phyloP scores from a whole-genome alignment of 2,113 vertebrate species.

The Corythoichthys intestinalis region DNA sequence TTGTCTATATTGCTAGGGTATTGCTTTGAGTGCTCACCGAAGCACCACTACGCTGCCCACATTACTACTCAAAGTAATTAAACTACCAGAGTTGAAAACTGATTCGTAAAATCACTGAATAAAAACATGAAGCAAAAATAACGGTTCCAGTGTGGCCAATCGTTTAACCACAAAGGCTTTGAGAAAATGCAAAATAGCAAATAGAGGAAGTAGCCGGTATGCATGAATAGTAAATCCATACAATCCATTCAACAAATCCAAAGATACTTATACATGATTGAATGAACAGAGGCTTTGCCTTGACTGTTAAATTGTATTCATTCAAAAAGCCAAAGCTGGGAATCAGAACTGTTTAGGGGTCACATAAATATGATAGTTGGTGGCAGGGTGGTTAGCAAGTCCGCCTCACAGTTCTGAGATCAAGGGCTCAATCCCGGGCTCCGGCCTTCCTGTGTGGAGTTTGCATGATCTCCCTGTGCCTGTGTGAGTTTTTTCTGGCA shows the following conservation, averaged over 20 bases:
- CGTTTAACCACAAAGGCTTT: not conserved
- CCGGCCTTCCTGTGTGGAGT: no score
- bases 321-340: conserved; percentile 2
- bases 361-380: not conserved
- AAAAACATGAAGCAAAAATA: not conserved
- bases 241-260: conserved; percentile 3
- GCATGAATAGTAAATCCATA: not conserved
- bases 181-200: not conserved
- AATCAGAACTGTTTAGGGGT: not conserved
- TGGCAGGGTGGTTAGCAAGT: no score
- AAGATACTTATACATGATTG: not conserved
- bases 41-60: not conserved
- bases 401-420: no score
- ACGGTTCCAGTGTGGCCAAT: not conserved
- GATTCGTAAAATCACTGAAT: not conserved
- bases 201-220: not conserved
- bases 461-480: no score
- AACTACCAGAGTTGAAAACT: not conserved
- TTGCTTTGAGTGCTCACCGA: not conserved
- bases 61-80: not conserved
- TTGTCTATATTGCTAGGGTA: not conserved
- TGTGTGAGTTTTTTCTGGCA: no score
- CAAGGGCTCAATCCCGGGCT: no score
- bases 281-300: not conserved
- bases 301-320: not conserved